A percentile compares a stretch with the other conserved stretches of the same genome.
Evolutionary conservation across 1,140 invertebrate species (phyloP).

Genomic region (Phortica variegata): DNA sequence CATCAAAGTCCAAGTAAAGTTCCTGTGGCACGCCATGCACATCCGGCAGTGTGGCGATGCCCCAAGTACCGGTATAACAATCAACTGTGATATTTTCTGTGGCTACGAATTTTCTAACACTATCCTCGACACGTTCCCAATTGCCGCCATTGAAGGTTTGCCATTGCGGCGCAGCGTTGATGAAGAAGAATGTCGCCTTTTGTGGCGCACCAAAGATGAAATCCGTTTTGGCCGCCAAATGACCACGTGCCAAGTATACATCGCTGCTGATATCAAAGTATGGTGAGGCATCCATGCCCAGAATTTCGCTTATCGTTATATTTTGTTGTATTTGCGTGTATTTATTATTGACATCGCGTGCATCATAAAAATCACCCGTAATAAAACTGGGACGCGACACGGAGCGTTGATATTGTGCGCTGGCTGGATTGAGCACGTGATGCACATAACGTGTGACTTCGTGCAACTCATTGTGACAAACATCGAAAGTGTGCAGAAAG

Average conservation of each 20-base stretch:
- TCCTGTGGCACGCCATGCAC: constrained; percentile 47
- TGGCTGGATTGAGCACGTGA: constrained; percentile 43
- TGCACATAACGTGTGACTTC: constrained; percentile 57
- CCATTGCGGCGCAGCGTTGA: constrained; percentile 68
- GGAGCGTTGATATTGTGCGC: constrained; percentile 41
- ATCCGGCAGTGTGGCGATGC: constrained; percentile 59
- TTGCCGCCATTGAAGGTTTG: constrained; percentile 67
- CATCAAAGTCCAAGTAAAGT: constrained; percentile 59
- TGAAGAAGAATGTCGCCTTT: constrained; percentile 65
- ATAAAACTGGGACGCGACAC: constrained; percentile 50
- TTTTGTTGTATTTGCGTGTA: constrained; percentile 53
- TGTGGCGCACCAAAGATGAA: constrained; percentile 66
- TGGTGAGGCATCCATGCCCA: constrained; percentile 44
- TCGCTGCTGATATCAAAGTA: constrained; percentile 38
- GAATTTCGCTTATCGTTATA: constrained; percentile 35
- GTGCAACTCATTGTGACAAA: constrained; percentile 56
- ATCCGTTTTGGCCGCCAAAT: constrained; percentile 68
- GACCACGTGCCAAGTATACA: constrained; percentile 64
- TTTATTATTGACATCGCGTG: constrained; percentile 43
- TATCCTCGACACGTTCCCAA: constrained; percentile 62
- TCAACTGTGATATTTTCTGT: constrained; percentile 52
- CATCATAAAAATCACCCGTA: constrained; percentile 43
- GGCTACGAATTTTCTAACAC: constrained; percentile 55
- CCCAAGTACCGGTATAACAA: constrained; percentile 65
- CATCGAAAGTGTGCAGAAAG: constrained; percentile 55